These are phyloP conservation scores for Coryphaenoides rupestris DNA, from an alignment of 2,113 vertebrate genomes.

Conservation along the genomic window DNA sequence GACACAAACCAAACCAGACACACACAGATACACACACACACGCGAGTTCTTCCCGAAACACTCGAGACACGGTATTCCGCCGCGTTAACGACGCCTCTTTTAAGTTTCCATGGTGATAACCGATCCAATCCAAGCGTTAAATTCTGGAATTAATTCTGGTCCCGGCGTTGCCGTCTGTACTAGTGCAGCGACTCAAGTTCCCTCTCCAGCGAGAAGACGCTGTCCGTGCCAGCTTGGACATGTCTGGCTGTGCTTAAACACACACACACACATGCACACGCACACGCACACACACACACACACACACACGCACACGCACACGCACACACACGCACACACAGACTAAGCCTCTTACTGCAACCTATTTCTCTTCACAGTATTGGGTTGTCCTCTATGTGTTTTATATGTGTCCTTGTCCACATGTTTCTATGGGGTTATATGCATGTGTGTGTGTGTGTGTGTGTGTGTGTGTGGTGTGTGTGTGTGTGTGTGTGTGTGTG, in stretches of 20 bases:
- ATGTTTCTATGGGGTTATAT: neutral
- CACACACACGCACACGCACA: neutral
- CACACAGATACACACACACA: neutral
- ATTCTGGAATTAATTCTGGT: too few species aligned
- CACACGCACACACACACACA: neutral
- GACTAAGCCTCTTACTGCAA: conserved; percentile 7
- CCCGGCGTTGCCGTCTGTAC: too few species aligned
- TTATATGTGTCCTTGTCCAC: neutral
- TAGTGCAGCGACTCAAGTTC: too few species aligned
- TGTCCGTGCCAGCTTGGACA: neutral
- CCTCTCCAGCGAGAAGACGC: too few species aligned
- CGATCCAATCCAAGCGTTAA: too few species aligned
- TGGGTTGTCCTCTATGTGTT: neutral
- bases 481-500: conserved; percentile 12
- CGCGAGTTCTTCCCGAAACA: neutral
- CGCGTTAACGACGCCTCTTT: too few species aligned
- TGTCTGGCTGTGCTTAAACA: neutral
- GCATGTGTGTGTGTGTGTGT: conserved; percentile 14
- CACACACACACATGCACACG: neutral
- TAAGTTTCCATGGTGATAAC: too few species aligned
- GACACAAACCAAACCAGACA: neutral
- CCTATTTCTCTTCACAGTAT: neutral
- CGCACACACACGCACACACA: conserved; percentile 8
- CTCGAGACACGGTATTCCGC: too few species aligned
- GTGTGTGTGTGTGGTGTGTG: neutral